phyloP scores from a whole-genome alignment of 2,888 invertebrate species.

The Euphydryas editha region DNA sequence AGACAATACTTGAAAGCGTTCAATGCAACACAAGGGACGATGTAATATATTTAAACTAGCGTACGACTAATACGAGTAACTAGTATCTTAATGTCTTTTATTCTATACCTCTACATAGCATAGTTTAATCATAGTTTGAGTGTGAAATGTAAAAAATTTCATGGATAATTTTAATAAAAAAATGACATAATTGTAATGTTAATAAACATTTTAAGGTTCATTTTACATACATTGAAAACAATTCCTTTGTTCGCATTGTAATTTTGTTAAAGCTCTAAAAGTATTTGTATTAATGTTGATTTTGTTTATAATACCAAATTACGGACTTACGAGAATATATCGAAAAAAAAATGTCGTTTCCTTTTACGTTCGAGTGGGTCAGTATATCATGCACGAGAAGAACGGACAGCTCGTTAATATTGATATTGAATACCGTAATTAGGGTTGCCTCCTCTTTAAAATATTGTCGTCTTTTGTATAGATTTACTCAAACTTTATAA shows the following conservation, averaged over 20 bases:
- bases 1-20: slow-evolving; percentile 59
- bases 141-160: too few species aligned
- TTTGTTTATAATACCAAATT: not conserved
- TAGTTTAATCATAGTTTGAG: too few species aligned
- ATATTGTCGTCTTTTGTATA: too few species aligned
- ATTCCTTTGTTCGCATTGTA: too few species aligned
- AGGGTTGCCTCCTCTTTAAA: too few species aligned
- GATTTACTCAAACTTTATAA: too few species aligned
- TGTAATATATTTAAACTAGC: slow-evolving; percentile 14
- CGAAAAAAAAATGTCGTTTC: slow-evolving; percentile 8
- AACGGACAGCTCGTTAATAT: slow-evolving; percentile 30
- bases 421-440: slow-evolving; percentile 28
- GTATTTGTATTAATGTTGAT: too few species aligned
- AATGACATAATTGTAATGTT: too few species aligned
- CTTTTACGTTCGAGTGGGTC: slow-evolving; percentile 37
- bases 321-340: not conserved
- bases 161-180: too few species aligned
- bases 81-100: not conserved
- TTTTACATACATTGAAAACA: too few species aligned
- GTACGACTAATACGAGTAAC: not conserved
- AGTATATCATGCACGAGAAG: slow-evolving; percentile 29
- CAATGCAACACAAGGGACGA: slow-evolving; percentile 56
- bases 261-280: too few species aligned
- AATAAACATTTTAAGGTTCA: too few species aligned
- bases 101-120: not conserved